Conservation (phyloP, 2,888 invertebrate species). For the Noctua janthe region DNA sequence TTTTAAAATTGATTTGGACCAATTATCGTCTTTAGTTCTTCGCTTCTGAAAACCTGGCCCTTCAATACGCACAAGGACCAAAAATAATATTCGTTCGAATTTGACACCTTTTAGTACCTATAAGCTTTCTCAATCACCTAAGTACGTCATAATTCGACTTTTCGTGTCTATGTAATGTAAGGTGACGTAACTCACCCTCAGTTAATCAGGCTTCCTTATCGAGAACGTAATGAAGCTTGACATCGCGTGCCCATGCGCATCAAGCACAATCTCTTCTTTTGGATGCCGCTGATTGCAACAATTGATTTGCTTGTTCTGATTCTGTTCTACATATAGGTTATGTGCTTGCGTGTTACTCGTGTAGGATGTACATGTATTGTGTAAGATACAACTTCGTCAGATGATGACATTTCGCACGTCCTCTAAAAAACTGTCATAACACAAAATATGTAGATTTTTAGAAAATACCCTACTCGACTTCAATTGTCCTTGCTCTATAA, state of each 20-base stretch:
- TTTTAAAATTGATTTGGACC: not conserved
- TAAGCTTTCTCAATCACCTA: not conserved
- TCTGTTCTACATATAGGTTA: conserved; percentile 11
- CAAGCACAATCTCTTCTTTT: conserved; percentile 56
- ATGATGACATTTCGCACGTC: not conserved
- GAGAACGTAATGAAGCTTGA: conserved; percentile 39
- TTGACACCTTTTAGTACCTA: not conserved
- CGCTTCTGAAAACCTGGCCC: not conserved
- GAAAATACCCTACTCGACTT: too few relatives aligned
- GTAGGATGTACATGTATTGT: not conserved
- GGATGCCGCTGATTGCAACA: conserved; percentile 57
- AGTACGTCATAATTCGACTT: not conserved
- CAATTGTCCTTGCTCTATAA: too few relatives aligned
- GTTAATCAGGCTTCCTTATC: conserved; percentile 17
- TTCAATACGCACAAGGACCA: not conserved
- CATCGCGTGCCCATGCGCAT: conserved; percentile 63
- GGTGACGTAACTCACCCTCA: conserved; percentile 20
- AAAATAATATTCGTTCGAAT: not conserved
- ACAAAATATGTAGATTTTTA: too few relatives aligned
- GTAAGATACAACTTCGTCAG: not conserved
- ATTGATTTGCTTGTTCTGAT: conserved; percentile 58
- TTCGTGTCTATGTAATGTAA: conserved; percentile 3
- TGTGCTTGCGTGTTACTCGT: not conserved
- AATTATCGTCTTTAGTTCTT: not conserved
- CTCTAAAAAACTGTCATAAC: too few relatives aligned